Conservation (phyloP, 1,140 invertebrate genomes). For the Delia radicum region DNA sequence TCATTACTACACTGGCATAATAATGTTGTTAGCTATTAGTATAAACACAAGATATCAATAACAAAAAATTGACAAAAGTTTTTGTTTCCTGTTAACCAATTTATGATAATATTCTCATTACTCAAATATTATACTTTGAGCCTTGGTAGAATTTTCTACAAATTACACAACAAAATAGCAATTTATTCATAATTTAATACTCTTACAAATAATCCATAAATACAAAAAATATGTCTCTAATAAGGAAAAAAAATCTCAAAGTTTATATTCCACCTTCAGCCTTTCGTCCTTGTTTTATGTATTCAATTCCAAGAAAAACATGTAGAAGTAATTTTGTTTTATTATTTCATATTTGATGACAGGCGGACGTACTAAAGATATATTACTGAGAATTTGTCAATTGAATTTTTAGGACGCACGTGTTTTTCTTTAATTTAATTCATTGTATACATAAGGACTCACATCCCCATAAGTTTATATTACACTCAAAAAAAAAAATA, state of each 20-base stretch:
- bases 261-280: not conserved
- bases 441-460: not conserved
- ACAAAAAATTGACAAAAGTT: not conserved
- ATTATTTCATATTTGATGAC: not conserved
- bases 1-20: not conserved
- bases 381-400: not conserved
- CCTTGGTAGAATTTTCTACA: not conserved
- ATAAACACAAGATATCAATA: not conserved
- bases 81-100: too few species aligned
- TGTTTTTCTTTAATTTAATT: constrained; percentile 17
- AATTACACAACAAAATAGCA: not conserved
- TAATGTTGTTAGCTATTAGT: not conserved
- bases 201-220: too few species aligned
- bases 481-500: too few species aligned
- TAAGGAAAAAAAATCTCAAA: not conserved
- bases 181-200: not conserved
- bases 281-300: not conserved
- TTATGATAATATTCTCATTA: too few species aligned
- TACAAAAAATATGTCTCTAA: not conserved
- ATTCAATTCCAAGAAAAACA: not conserved
- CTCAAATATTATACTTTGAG: too few species aligned
- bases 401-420: constrained; percentile 14
- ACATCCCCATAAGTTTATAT: not conserved
- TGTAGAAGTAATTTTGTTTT: not conserved
- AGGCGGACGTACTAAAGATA: not conserved